phyloP scores from a whole-genome alignment of 2,888 invertebrate genomes.

The Drosophila picticornis region DNA sequence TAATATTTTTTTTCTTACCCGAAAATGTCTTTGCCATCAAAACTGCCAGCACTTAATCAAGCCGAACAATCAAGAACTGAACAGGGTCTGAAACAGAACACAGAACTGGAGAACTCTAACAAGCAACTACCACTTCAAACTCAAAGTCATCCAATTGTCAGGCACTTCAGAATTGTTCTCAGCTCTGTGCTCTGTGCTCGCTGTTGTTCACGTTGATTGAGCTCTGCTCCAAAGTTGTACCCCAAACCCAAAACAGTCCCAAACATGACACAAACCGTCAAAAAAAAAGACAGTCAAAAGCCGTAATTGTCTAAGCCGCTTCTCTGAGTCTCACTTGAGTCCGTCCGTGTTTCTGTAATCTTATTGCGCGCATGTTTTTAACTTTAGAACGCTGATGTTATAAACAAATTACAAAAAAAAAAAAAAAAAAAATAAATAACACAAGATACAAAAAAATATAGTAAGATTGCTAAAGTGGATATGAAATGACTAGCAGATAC shows the following conservation, averaged over 20 bases:
- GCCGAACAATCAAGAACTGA: conserved; percentile 56
- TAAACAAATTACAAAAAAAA: conserved; percentile 61
- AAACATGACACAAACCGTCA: conserved; percentile 37
- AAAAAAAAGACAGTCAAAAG: conserved; percentile 4
- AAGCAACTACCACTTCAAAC: conserved; percentile 50
- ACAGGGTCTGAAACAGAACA: conserved; percentile 3
- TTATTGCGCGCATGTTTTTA: conserved; percentile 70
- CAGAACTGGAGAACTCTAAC: conserved; percentile 13
- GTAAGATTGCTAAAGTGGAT: background rate
- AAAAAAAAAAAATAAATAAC: conserved; percentile 1
- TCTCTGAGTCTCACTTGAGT: conserved; percentile 23
- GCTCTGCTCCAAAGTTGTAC: conserved; percentile 38
- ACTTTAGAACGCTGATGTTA: conserved; percentile 80
- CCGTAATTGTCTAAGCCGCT: conserved; percentile 58
- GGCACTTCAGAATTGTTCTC: conserved; percentile 52
- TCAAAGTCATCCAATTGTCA: conserved; percentile 74
- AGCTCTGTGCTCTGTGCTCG: conserved; percentile 1
- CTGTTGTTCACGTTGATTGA: conserved; percentile 67
- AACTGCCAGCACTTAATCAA: conserved; percentile 49
- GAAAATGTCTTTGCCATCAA: conserved; percentile 23
- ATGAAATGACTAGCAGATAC: background rate
- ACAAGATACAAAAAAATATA: conserved; percentile 30
- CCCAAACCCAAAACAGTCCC: conserved; percentile 32
- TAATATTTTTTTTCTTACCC: background rate
- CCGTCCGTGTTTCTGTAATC: conserved; percentile 58